phyloP scores from a whole-genome alignment of 2,113 vertebrate genomes.

The Chloebia gouldiae region DNA sequence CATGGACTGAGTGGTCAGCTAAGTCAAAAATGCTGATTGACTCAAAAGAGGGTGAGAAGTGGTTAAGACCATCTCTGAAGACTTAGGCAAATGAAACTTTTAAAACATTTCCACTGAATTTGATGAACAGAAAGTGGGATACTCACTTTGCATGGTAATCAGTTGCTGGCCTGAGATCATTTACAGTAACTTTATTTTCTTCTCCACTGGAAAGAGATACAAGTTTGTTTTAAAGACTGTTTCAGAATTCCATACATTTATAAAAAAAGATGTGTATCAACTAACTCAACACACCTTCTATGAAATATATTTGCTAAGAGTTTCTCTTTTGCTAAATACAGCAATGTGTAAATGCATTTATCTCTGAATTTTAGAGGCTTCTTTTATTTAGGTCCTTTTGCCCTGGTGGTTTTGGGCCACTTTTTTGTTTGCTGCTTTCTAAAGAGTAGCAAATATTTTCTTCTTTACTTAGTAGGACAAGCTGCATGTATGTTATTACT shows the following conservation, averaged over 20 bases:
- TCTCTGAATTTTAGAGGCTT: neutral
- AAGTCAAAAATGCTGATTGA: neutral
- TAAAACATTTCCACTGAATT: neutral
- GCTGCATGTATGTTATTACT: neutral
- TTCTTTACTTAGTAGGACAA: neutral
- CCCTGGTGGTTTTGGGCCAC: neutral
- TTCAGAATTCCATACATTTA: neutral
- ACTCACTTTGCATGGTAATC: slow-evolving; percentile 94
- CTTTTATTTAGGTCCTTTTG: neutral
- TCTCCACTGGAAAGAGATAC: slow-evolving; percentile 78
- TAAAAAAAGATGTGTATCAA: neutral
- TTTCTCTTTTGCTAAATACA: neutral
- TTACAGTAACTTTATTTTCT: slow-evolving; percentile 87
- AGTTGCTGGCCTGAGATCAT: slow-evolving; percentile 92
- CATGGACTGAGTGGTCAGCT: neutral
- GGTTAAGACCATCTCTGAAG: neutral
- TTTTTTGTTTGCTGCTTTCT: neutral
- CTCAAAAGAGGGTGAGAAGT: neutral
- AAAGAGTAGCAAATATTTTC: neutral
- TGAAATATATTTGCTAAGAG: neutral
- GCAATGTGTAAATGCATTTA: neutral
- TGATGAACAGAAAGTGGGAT: neutral
- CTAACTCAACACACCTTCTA: neutral
- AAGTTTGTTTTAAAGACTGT: neutral
- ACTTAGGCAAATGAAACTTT: neutral